A percentile compares a stretch with the other conserved stretches of the same genome.
Conservation (phyloP, 2,888 invertebrate species). For the Pyrocoelia pectoralis region DNA sequence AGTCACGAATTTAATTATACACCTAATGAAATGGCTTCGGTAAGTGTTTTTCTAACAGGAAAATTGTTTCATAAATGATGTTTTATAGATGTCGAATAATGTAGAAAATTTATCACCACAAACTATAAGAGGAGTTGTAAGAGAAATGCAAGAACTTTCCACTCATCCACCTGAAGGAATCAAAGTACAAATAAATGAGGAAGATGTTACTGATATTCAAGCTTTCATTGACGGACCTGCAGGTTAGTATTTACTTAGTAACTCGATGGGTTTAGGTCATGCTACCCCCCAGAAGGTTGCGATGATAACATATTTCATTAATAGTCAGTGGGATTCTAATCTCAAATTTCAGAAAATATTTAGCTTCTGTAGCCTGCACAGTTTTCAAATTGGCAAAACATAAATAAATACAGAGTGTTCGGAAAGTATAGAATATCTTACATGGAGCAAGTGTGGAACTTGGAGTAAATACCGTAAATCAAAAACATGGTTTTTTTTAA, state of each 20-base stretch:
- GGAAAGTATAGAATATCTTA: too few species aligned
- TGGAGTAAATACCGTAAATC: too few species aligned
- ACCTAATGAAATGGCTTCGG: constrained; percentile 30
- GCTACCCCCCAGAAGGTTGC: too few species aligned
- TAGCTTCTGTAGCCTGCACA: too few species aligned
- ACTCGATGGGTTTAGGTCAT: neutral
- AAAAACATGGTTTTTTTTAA: too few species aligned
- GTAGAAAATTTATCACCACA: constrained; percentile 96
- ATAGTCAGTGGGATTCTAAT: too few species aligned
- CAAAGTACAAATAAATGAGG: constrained; percentile 86
- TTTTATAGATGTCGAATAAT: constrained; percentile 77
- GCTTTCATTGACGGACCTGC: constrained; percentile 89
- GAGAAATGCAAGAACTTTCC: constrained; percentile 86
- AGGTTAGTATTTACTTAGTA: constrained; percentile 49
- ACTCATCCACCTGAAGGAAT: constrained; percentile 90
- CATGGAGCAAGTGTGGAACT: too few species aligned
- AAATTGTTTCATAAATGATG: neutral
- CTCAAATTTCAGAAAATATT: too few species aligned
- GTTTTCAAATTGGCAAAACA: too few species aligned
- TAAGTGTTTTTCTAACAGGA: constrained; percentile 16
- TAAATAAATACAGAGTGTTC: too few species aligned
- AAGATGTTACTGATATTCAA: constrained; percentile 93
- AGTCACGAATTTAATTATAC: neutral
- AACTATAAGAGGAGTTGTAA: constrained; percentile 85
- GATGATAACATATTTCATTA: too few species aligned